These are phyloP conservation scores for Recurvirostra avosetta DNA, from an alignment of 2,113 vertebrate species.

Conservation along the genomic window DNA sequence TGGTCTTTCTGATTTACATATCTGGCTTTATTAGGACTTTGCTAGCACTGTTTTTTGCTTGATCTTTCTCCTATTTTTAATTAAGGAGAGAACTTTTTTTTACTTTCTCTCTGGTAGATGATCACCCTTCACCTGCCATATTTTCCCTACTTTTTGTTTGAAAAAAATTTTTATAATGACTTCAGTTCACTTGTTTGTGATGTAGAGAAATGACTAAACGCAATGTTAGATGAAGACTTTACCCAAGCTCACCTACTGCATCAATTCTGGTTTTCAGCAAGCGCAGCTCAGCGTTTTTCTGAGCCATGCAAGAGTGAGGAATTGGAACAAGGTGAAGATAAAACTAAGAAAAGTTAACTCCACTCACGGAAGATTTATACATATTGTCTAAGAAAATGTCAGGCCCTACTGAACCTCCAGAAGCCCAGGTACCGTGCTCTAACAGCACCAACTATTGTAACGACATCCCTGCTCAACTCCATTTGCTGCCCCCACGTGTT, in stretches of 20 bases:
- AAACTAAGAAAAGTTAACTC: background rate
- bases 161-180: background rate
- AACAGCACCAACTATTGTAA: background rate
- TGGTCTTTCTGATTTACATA: background rate
- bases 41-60: background rate
- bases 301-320: background rate
- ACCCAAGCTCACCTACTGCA: background rate
- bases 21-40: background rate
- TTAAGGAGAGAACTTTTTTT: background rate
- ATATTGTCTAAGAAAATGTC: background rate
- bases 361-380: background rate
- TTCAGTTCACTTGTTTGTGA: background rate
- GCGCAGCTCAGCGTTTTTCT: background rate
- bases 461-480: fast-evolving
- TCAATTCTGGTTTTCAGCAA: background rate
- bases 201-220: background rate
- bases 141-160: background rate
- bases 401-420: background rate
- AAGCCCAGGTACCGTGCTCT: background rate
- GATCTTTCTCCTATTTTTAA: background rate
- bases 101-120: background rate
- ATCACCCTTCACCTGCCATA: background rate
- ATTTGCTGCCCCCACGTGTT: background rate
- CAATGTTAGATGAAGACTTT: background rate
- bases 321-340: background rate